Percentiles rank a stretch among this genome's conserved stretches.
These are phyloP conservation scores for Lasioglossum morio DNA, from an alignment of 2,888 invertebrate genomes.

Conservation along the genomic window DNA sequence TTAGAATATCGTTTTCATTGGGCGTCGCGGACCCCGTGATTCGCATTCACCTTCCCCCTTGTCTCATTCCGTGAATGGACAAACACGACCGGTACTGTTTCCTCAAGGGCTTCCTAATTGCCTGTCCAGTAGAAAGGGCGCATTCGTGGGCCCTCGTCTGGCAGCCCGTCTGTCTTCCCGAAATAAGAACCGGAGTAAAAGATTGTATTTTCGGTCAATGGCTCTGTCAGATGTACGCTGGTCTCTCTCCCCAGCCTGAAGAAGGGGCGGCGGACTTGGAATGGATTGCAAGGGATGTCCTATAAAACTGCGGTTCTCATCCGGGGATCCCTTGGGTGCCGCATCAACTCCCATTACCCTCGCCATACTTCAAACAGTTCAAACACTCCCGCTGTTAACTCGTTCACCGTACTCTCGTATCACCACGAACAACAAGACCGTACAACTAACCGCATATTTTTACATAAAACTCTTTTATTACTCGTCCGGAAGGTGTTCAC, in stretches of 20 bases:
- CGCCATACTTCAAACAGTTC: background rate
- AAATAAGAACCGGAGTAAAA: constrained; percentile 70
- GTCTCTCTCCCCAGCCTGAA: constrained; percentile 44
- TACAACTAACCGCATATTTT: background rate
- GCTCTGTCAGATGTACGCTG: constrained; percentile 75
- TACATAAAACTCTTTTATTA: background rate
- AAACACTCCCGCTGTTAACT: background rate
- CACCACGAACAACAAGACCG: background rate
- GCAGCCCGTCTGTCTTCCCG: constrained; percentile 65
- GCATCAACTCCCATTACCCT: background rate
- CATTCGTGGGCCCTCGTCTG: constrained; percentile 54
- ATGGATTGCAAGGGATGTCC: constrained; percentile 71
- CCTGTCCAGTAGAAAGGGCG: constrained; percentile 63
- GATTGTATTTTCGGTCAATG: constrained; percentile 77
- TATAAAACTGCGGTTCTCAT: constrained; percentile 64
- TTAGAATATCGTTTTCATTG: constrained; percentile 12
- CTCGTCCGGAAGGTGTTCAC: no score
- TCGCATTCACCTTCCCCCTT: constrained; percentile 26
- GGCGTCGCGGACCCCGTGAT: constrained; percentile 18
- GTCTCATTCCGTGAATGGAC: constrained; percentile 45
- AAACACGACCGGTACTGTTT: constrained; percentile 48
- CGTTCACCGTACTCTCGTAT: background rate
- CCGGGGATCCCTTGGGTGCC: background rate
- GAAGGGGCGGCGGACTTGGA: constrained; percentile 66
- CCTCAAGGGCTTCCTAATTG: constrained; percentile 65